These are phyloP conservation scores for Oophaga pumilio DNA, from an alignment of 2,113 vertebrate species.

Conservation along the genomic window DNA sequence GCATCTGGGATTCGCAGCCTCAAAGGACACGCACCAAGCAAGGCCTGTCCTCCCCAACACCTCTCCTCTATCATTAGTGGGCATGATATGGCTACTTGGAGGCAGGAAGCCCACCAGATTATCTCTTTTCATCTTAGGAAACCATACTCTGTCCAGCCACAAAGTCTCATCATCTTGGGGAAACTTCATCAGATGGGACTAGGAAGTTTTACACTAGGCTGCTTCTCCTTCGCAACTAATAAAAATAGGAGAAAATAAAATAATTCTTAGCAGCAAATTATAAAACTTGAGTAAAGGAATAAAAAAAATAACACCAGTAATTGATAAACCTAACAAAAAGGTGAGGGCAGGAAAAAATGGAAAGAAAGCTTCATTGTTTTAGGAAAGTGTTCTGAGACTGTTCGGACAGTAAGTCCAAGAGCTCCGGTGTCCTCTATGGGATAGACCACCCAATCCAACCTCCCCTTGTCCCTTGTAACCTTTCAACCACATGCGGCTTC, in stretches of 20 bases:
- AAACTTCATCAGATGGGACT: neutral
- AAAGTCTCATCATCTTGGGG: neutral
- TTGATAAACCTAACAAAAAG: neutral
- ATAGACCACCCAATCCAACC: neutral
- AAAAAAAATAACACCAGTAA: neutral
- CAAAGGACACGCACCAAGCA: conserved; percentile 43
- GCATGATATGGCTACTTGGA: conserved; percentile 19
- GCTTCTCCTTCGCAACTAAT: neutral
- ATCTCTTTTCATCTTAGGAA: conserved; percentile 4
- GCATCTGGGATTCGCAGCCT: conserved; percentile 46
- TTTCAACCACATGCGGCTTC: conserved; percentile 14
- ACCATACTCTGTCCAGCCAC: neutral
- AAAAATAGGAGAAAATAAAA: neutral
- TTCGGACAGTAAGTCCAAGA: neutral
- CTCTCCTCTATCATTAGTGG: conserved; percentile 48
- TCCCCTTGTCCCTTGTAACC: conserved; percentile 7
- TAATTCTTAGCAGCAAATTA: neutral
- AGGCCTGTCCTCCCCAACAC: conserved; percentile 42
- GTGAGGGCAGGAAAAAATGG: neutral
- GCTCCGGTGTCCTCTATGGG: conserved; percentile 14
- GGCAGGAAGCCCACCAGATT: conserved; percentile 13
- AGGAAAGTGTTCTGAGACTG: neutral
- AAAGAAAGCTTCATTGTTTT: neutral
- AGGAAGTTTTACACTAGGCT: neutral
- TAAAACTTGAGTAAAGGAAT: neutral